Base-by-base conservation (phyloP, 37 sponge, comb jelly and placozoan species). In the Haliclona indistincta region DNA sequence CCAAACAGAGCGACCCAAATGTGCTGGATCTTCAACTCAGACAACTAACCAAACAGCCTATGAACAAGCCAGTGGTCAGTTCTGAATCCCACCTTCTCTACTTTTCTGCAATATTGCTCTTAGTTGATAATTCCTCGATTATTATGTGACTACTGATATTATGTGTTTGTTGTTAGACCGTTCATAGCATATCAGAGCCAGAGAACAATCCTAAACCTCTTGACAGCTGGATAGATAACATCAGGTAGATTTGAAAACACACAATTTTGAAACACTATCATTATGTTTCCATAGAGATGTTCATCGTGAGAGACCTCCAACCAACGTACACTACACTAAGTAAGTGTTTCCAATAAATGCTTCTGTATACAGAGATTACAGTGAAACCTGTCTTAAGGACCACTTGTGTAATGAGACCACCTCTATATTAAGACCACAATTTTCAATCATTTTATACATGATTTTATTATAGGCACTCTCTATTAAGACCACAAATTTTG, bases 1-100 rank as follows among this genome's bases (percentile, higher is more conserved):
- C 96, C 26, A 93, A 93, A 45, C 99, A 98, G 81, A 88, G 94
- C 42, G 96, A 98, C 67, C 94, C 96, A 20, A 95, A 91, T 71
- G 91, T 98, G 2, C 81, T 98, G 56, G 99, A 95, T 73, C 71
- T 98, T 1, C 93, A 95, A 47, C 80, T 98, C 35, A 72, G 96
- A n/a, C 78, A 91, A 17, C 84, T 89, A 43, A 76, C 96, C 53
- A 98, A 98, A 65, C 89, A 98, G 63, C 67, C 91, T 56, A 75
- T 71, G 2, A 77, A 71, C 45, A 90, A 90, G 47, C 91, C 91
- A 25, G 74, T 84, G 43, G 89, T 89, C 30, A 69, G 83, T 52
- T 32, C 15, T 8, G n/a, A n/a, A n/a, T n/a, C n/a, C n/a, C n/a
- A n/a, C n/a, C n/a, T n/a, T n/a, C n/a, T n/a, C 13, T 61, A 17